Evolutionary conservation across 2,113 vertebrate genomes (phyloP).

Genomic region (Gyps fulvus): DNA sequence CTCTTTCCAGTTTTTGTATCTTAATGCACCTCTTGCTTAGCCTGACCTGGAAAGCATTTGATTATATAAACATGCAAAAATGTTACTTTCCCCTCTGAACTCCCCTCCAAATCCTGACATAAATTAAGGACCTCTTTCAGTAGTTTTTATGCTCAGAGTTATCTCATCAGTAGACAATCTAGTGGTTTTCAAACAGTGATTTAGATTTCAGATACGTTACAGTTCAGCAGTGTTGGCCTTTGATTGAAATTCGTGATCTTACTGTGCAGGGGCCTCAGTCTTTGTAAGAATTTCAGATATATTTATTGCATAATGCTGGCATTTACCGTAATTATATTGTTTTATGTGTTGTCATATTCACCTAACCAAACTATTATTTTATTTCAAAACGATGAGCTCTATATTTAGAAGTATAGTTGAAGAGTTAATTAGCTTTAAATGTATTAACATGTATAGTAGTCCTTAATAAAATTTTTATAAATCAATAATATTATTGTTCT

Average conservation of each 20-base stretch:
- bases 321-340: not conserved
- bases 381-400: not conserved
- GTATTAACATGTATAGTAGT: not conserved
- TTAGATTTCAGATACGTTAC: fast-evolving
- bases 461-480: not conserved
- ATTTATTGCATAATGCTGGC: not conserved
- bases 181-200: not conserved
- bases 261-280: too few relatives aligned
- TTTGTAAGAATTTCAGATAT: not conserved
- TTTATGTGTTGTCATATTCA: not conserved
- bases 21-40: not conserved
- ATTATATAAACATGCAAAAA: not conserved
- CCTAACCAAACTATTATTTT: not conserved
- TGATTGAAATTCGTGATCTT: not conserved
- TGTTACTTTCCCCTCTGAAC: not conserved
- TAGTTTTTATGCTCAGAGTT: not conserved
- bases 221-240: not conserved
- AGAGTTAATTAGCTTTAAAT: not conserved
- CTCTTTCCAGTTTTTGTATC: not conserved
- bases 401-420: not conserved
- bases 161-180: fast-evolving
- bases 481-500: not conserved
- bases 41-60: not conserved
- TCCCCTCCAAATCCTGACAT: fast-evolving
- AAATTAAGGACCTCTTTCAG: not conserved